phyloP scores from a whole-genome alignment of 1,140 invertebrate species.

The Drosophila navojoa region DNA sequence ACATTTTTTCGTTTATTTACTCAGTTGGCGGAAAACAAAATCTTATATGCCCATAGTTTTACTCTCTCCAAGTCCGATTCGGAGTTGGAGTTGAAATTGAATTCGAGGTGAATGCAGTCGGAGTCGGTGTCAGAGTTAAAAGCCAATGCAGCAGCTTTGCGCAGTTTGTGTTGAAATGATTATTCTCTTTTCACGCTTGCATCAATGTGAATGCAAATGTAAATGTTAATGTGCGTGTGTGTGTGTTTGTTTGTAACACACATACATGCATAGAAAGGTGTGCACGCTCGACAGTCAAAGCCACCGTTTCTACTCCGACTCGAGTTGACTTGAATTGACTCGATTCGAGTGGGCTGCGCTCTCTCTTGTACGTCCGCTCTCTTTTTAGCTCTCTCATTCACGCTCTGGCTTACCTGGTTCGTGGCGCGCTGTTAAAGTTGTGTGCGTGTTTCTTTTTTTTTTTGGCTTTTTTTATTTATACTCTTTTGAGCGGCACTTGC shows the following conservation, averaged over 20 bases:
- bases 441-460: constrained; percentile 12
- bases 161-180: constrained; percentile 13
- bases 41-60: constrained; percentile 14
- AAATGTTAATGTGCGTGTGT: constrained; percentile 13
- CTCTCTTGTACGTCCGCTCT: not conserved
- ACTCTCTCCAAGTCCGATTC: constrained; percentile 7
- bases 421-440: constrained; percentile 25
- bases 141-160: constrained; percentile 41
- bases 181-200: not conserved
- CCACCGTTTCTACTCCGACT: constrained; percentile 24
- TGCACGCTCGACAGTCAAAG: constrained; percentile 9
- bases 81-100: constrained; percentile 6
- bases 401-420: constrained; percentile 32
- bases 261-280: not conserved
- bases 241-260: constrained; percentile 13
- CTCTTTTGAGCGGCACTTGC: constrained; percentile 7
- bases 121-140: constrained; percentile 7
- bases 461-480: not conserved
- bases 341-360: constrained; percentile 26
- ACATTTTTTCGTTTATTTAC: constrained; percentile 34
- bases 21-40: constrained; percentile 40
- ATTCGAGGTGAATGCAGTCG: not conserved
- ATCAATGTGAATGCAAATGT: constrained; percentile 11
- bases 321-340: constrained; percentile 12
- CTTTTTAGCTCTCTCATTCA: not conserved